Evolutionary conservation across 2,113 vertebrate species (phyloP).

Genomic region (Pollachius pollachius): DNA sequence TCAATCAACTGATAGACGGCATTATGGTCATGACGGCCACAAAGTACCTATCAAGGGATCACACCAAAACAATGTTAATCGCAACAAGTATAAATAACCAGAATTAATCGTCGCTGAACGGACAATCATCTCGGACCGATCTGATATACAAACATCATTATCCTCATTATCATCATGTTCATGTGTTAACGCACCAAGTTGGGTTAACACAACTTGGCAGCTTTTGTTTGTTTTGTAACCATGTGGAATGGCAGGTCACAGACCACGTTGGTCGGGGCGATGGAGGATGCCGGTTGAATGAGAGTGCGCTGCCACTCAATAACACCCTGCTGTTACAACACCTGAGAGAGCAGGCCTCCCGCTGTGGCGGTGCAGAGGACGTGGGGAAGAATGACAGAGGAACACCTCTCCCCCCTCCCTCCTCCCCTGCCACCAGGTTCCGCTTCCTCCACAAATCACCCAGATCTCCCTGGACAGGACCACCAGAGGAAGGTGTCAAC

Average conservation of each 20-base stretch:
- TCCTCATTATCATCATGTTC: too few relatives aligned
- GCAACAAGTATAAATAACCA: background rate
- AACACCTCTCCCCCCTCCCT: conserved; percentile 17
- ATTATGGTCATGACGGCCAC: conserved; percentile 16
- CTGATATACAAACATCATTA: too few relatives aligned
- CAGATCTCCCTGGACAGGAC: conserved; percentile 7
- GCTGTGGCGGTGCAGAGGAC: background rate
- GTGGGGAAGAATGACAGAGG: conserved; percentile 16
- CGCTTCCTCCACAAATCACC: conserved; percentile 44
- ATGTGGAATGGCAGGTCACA: too few relatives aligned
- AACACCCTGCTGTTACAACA: too few relatives aligned
- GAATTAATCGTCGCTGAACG: conserved; percentile 26
- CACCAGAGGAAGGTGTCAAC: conserved; percentile 30
- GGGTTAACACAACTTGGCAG: too few relatives aligned
- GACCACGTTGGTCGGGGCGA: too few relatives aligned
- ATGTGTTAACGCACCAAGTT: too few relatives aligned
- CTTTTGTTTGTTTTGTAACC: too few relatives aligned
- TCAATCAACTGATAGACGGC: conserved; percentile 43
- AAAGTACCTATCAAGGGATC: background rate
- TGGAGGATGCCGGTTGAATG: too few relatives aligned
- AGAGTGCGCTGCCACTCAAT: too few relatives aligned
- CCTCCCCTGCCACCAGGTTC: background rate
- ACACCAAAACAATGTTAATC: too few relatives aligned
- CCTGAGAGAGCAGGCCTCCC: conserved; percentile 8
- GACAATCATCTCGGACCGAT: conserved; percentile 15